Conservation (phyloP, 1,140 invertebrate species). For the Papilio glaucus region DNA sequence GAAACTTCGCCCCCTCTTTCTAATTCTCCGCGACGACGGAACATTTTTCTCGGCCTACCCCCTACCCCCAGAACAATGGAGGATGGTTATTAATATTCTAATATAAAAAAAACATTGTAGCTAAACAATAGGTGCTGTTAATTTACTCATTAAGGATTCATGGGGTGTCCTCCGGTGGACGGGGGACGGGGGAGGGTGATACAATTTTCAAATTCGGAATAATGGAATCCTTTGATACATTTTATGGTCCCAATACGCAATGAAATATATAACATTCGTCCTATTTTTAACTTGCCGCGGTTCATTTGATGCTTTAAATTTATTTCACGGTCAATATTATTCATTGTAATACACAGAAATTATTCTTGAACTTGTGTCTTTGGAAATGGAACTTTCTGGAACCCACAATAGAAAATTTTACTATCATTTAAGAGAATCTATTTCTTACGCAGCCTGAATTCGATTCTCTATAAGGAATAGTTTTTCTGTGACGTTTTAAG, state of each 20-base stretch:
- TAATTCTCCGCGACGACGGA: constrained; percentile 49
- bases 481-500: too few relatives aligned
- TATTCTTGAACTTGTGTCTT: too few relatives aligned
- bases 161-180: constrained; percentile 54
- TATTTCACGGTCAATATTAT: not conserved
- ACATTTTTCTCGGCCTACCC: constrained; percentile 68
- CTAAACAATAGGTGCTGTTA: constrained; percentile 81
- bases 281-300: constrained; percentile 10
- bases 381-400: too few relatives aligned
- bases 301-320: not conserved
- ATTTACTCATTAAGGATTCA: constrained; percentile 81
- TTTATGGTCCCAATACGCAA: constrained; percentile 48
- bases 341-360: not conserved
- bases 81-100: constrained; percentile 78
- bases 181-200: constrained; percentile 38
- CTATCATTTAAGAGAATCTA: too few relatives aligned
- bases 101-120: constrained; percentile 71
- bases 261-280: constrained; percentile 17
- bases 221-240: constrained; percentile 67
- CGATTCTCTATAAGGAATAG: too few relatives aligned
- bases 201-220: constrained; percentile 55
- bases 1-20: constrained; percentile 60
- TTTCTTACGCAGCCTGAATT: too few relatives aligned
- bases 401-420: too few relatives aligned
- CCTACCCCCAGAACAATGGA: constrained; percentile 60